These are phyloP conservation scores for Lumbricus terrestris DNA, from an alignment of 2,888 invertebrate species.

Conservation along the genomic window DNA sequence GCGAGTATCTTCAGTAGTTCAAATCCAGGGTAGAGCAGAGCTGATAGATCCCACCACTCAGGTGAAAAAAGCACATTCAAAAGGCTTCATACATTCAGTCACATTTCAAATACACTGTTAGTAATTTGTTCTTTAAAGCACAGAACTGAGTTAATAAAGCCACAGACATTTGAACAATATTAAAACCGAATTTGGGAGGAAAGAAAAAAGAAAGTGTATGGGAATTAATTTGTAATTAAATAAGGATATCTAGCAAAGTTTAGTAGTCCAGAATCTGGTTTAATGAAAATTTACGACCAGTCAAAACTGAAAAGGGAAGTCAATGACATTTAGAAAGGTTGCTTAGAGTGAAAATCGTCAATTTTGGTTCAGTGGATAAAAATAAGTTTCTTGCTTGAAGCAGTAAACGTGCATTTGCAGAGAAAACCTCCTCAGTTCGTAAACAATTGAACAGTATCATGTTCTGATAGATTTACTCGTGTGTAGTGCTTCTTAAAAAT, in stretches of 20 bases:
- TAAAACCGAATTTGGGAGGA: not conserved
- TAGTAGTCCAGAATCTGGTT: not conserved
- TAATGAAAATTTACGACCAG: not conserved
- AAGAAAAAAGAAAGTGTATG: not conserved
- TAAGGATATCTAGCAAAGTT: not conserved
- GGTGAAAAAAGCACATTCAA: not conserved
- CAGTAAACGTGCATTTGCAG: not conserved
- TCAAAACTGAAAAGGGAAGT: not conserved
- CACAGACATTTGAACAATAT: not conserved
- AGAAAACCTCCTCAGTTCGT: not conserved
- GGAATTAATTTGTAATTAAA: not conserved
- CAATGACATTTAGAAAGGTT: not conserved
- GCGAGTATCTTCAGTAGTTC: not conserved
- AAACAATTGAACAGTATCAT: not conserved
- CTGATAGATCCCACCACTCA: not conserved
- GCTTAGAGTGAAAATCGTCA: not conserved
- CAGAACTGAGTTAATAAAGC: not conserved
- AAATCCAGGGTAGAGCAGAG: not conserved
- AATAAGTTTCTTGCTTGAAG: not conserved
- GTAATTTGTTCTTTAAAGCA: not conserved
- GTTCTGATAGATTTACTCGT: not conserved
- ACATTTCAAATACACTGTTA: not conserved
- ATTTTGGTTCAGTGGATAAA: not conserved
- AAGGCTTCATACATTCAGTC: not conserved
- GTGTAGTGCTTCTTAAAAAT: not conserved